Base-by-base conservation (phyloP, 1,140 invertebrate genomes). In the Neelides sp. region DNA sequence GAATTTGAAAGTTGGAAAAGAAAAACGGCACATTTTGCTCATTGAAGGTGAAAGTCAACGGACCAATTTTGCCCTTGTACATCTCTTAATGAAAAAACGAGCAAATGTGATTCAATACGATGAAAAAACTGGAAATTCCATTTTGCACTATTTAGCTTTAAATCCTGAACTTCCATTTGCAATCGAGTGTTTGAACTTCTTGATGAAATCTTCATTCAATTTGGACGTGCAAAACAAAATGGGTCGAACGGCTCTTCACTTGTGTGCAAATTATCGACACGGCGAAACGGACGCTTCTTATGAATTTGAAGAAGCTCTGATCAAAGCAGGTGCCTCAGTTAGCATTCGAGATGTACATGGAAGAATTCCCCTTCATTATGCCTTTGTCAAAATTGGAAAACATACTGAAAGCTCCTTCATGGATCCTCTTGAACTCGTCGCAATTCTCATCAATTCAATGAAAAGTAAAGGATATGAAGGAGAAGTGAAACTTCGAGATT, bases 391-490 rank as follows among this genome's bases (percentile, higher is more conserved):
- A 55, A 61, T 64, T 46, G 50, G 43, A 32, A 52, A 50, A 41
- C 39, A 47, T 47, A 32, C 48, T n/a, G 37, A 62, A 36, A 61
- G 50, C 4, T 51, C 54, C 24, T 56, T 54, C 22, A 57, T 64
- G 15, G 72, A 74, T 60, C 72, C 72, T 4, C 70, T 74, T 52
- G 70, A 73, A 54, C 45, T 74, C 23, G 63, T 67, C 27, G 63
- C 61, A 36, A 46, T 69, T 22, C 35, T 66, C 13, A 57, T 67
- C 3, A 53, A 58, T 17, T 59, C 64, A 8, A 72, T 71, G 65
- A 54, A 61, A 22, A 59, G 64, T 20, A 34, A 37, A 5, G 35
- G 37, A 10, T 4, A 15, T 19, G 2, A 7, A 23, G 49, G 62
- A 15, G 39, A 63, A 19, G 61, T 72, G 4, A 65, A 70, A 59